Evolutionary conservation across 2,888 invertebrate genomes (phyloP).

Genomic region (Tetrapedia diversipes): DNA sequence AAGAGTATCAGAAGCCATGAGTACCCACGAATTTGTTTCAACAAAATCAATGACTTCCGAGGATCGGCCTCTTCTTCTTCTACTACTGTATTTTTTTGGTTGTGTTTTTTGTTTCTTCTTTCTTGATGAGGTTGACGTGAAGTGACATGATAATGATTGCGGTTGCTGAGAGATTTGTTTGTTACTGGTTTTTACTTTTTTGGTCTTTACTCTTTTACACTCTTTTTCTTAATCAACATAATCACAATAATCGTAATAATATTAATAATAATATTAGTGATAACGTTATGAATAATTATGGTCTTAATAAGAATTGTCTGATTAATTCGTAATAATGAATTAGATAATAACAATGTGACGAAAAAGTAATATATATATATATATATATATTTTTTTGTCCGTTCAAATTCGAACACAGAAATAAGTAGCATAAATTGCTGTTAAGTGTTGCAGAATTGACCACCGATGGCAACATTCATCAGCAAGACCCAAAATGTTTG

Average conservation of each 20-base stretch:
- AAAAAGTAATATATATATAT: too few species aligned
- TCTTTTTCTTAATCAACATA: slow-evolving; percentile 77
- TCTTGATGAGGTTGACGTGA: slow-evolving; percentile 78
- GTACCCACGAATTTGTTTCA: slow-evolving; percentile 70
- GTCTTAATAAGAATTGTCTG: slow-evolving; percentile 15
- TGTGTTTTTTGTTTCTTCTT: slow-evolving; percentile 73
- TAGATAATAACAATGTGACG: slow-evolving; percentile 7
- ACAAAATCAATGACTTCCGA: slow-evolving; percentile 64
- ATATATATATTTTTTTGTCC: neutral
- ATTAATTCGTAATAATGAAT: slow-evolving; percentile 24
- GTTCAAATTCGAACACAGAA: neutral
- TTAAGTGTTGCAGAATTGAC: neutral
- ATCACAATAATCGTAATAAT: slow-evolving; percentile 69
- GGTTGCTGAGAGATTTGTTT: slow-evolving; percentile 81
- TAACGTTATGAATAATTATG: neutral
- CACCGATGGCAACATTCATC: slow-evolving; percentile 18
- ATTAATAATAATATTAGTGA: slow-evolving; percentile 56
- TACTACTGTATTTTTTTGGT: slow-evolving; percentile 66
- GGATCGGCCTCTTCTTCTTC: slow-evolving; percentile 66
- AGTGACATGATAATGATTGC: slow-evolving; percentile 80
- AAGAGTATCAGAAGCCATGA: slow-evolving; percentile 80
- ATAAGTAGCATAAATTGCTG: neutral
- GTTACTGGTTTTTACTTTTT: slow-evolving; percentile 75
- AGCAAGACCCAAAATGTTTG: slow-evolving; percentile 7
- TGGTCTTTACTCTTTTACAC: slow-evolving; percentile 73